A percentile compares a stretch with the other conserved stretches of the same genome.
Evolutionary conservation across 2,888 invertebrate species (phyloP).

Genomic region (Nysson spinosus): DNA sequence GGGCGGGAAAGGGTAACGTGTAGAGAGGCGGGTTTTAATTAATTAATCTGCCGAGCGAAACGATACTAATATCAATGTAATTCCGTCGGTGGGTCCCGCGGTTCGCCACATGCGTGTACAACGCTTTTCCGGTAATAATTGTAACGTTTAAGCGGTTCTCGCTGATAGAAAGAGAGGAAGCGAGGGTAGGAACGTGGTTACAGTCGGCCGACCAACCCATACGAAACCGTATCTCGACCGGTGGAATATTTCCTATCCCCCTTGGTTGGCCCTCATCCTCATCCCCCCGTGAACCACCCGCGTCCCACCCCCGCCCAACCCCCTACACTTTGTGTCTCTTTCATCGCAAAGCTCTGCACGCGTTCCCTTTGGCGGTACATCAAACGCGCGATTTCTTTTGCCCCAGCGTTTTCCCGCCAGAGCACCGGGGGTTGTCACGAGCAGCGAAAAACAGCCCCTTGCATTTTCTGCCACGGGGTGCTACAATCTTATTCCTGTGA

Average conservation of each 20-base stretch:
- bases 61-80: slow-evolving; percentile 76
- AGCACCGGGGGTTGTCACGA: slow-evolving; percentile 65
- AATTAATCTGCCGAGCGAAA: slow-evolving; percentile 73
- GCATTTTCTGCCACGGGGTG: slow-evolving; percentile 6
- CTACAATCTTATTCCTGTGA: slow-evolving; percentile 6
- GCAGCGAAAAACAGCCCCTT: slow-evolving; percentile 54
- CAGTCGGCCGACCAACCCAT: slow-evolving; percentile 56
- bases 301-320: too few species aligned
- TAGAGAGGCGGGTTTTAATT: slow-evolving; percentile 71
- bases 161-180: slow-evolving; percentile 13
- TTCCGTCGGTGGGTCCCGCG: slow-evolving; percentile 67
- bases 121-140: slow-evolving; percentile 66
- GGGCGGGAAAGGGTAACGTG: slow-evolving; percentile 29
- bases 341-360: slow-evolving; percentile 27
- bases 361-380: slow-evolving; percentile 73
- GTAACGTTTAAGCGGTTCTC: slow-evolving; percentile 62
- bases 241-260: slow-evolving; percentile 44
- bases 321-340: slow-evolving; percentile 17
- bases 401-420: slow-evolving; percentile 60
- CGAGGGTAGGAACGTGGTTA: slow-evolving; percentile 51
- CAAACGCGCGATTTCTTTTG: slow-evolving; percentile 74
- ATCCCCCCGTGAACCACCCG: slow-evolving; percentile 15
- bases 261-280: too few species aligned
- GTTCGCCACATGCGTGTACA: slow-evolving; percentile 69
- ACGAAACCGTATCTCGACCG: slow-evolving; percentile 55